A percentile compares a stretch with the other conserved stretches of the same genome.
Evolutionary conservation across 2,797 vertebrate genomes (phyloP).

Genomic region (Fistularia tabacaria): DNA sequence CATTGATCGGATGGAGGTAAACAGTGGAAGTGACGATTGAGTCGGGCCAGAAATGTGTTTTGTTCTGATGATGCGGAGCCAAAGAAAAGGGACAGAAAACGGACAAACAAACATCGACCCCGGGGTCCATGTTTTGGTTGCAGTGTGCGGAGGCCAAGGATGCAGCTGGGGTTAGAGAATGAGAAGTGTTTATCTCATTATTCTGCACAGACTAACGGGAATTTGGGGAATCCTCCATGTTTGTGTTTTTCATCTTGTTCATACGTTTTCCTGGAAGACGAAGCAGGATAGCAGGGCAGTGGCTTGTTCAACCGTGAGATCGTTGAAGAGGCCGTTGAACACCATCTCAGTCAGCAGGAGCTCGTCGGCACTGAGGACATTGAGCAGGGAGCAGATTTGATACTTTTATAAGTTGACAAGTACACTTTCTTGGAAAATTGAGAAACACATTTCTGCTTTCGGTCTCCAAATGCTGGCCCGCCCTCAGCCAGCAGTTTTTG

Average conservation of each 20-base stretch:
- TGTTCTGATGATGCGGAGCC: conserved; percentile 16
- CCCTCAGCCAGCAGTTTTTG: too few relatives aligned
- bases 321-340: conserved; percentile 97
- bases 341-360: conserved; percentile 97
- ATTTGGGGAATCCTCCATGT: conserved; percentile 5
- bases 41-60: neutral
- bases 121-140: conserved; percentile 38
- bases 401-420: too few relatives aligned
- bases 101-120: conserved; percentile 41
- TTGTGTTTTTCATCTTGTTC: conserved; percentile 34
- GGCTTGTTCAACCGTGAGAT: conserved; percentile 89
- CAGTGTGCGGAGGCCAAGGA: conserved; percentile 4
- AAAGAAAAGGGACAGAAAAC: conserved; percentile 23
- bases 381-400: conserved; percentile 2
- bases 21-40: neutral
- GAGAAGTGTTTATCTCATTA: conserved; percentile 14
- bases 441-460: neutral
- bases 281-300: conserved; percentile 95
- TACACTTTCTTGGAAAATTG: neutral
- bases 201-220: conserved; percentile 1
- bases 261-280: conserved; percentile 98
- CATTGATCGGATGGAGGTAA: neutral
- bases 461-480: neutral
- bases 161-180: neutral
- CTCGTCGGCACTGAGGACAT: conserved; percentile 85